Evolutionary conservation across 2,888 invertebrate species (phyloP), one percentile per base, ranked within the genome.

Genomic region (Xestia sexstrigata): DNA sequence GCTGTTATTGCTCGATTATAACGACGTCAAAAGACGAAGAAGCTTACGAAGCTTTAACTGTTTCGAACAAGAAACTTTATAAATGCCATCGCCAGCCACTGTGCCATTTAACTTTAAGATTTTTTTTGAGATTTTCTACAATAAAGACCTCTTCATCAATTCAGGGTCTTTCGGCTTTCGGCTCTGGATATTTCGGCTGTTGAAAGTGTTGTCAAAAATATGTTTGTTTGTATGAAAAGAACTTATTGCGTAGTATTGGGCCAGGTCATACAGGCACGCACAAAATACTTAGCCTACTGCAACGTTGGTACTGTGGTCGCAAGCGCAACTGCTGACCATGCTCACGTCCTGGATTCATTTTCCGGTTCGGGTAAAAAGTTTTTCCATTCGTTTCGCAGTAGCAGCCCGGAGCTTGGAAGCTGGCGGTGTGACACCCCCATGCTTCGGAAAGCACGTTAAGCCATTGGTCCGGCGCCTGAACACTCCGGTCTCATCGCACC

Each of bases 1-100:
- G 62, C 74, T 63, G 71, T 78, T 79, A 76, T 76, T 74, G 26
- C 65, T 67, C 66, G 72, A 63, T 68, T 62, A 63, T 60, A 66
- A 71, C 15, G 30, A 42, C 58, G 39, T 17, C 13, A 47, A 58
- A 78, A 63, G 55, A 67, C 13, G 60, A 78, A 63, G 55, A 67
- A 13, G 60, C 60, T 73, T 68, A 65, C 60, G 68, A 63, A 39
- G 62, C 49, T 55, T 62, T 66, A 42, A 75, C 13, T 49, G 62
- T 52, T 70, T 58, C 60, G 39, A 52, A 55, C 30, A 52, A 62
- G 60, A 15, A 2, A 62, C 68, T 76, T 60, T 30, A 20, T 55
- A 66, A 83, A 75, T 83, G 52, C 45, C 45, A 62, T 5, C 42
- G 49, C 2, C 68, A 30, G 49, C 2, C 68, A 30, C 58, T 15